Conservation (phyloP, 2,113 vertebrate genomes). For the Aegypius monachus region DNA sequence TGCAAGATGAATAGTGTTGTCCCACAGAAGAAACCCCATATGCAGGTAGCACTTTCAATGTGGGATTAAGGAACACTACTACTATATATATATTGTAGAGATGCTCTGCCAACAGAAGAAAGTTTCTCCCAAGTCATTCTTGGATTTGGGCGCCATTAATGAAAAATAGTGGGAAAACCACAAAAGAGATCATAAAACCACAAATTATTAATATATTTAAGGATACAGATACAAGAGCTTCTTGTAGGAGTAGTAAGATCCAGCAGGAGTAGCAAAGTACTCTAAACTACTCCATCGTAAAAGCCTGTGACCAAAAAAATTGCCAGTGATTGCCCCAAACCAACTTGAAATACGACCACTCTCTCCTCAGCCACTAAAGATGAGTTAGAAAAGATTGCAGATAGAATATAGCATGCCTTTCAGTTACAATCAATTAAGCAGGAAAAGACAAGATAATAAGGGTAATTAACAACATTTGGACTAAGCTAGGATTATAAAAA, state of each 20-base stretch:
- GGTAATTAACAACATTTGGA: neutral
- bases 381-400: neutral
- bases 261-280: neutral
- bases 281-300: accelerated
- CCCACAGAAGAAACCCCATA: neutral
- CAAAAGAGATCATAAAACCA: neutral
- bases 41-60: neutral
- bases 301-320: neutral
- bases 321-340: neutral
- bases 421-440: conserved; percentile 1
- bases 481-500: neutral
- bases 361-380: neutral
- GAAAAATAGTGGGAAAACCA: neutral
- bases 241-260: neutral
- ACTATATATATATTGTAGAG: neutral
- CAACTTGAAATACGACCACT: neutral
- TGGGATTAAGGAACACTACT: neutral
- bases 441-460: conserved; percentile 30
- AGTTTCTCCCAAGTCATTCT: neutral
- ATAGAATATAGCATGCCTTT: neutral
- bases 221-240: neutral
- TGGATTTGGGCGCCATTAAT: neutral
- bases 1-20: neutral
- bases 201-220: neutral
- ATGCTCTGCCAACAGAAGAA: neutral